Base-by-base conservation (phyloP, 2,113 vertebrate genomes). In the Morphnarchus princeps region DNA sequence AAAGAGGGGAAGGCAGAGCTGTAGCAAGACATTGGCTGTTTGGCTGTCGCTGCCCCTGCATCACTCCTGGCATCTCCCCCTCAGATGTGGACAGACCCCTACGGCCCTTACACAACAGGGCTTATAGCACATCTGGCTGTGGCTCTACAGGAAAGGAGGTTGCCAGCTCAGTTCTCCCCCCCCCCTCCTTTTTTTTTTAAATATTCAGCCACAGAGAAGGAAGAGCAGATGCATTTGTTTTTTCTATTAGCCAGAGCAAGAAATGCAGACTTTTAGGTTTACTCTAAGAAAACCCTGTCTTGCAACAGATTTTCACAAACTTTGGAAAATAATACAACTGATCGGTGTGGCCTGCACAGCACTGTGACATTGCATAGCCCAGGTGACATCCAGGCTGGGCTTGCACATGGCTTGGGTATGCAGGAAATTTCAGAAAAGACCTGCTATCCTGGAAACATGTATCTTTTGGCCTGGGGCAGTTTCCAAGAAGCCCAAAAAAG, bases 21-120 rank as follows among this genome's bases (percentile, higher is more conserved):
- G 43, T 19, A 52, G 52, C 38, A 73, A 40, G 42, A 67, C 20
- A 29, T 63, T 32, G 49, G 52, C 62, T 87, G 11, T 58, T 81
- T 0, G 0, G 18, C n/a, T 84, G 34, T 54, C 3, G 3, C 69
- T 76, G 49, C 43, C 62, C 49, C 43, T 9, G 3, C 16, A 15
- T 43, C 65, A 6, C 45, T 61, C 10, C 54, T 45, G 54, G 62
- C 62, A 36, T 66, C 42, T 76, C 76, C 57, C 70, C 36, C 34
- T 40, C 82, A 52, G 47, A 65, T 52, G 13, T 66, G 63, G 91
- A 47, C 55, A 21, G 58, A 86, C 38, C 63, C 76, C 55, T 58
- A n/a, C 62, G 83, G 38, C 63, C 69, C 59, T 54, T 70, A 40
- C 6, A 16, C 25, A 66, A 6, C 40, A 49, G 49, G 50, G 72